Conservation (phyloP, 92 coral and sea anemone species). For the Phenganax subtilis region DNA sequence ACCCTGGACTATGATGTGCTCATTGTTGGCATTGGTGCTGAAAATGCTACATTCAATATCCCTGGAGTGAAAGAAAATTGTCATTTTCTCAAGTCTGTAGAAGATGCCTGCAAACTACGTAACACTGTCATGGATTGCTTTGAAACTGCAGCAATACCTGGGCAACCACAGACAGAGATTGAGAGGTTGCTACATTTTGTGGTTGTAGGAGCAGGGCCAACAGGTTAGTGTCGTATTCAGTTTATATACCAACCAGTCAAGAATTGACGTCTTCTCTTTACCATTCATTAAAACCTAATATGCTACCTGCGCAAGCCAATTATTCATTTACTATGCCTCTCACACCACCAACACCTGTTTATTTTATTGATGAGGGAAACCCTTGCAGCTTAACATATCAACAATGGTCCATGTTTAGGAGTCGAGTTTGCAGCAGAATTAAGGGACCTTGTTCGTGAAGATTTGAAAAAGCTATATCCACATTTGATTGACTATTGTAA, state of each 20-base stretch:
- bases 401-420: slow-evolving; percentile 3
- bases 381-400: not conserved
- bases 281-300: too few relatives aligned
- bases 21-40: slow-evolving; percentile 35
- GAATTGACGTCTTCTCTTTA: too few relatives aligned
- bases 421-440: slow-evolving; percentile 43
- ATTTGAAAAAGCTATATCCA: slow-evolving; percentile 29
- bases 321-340: too few relatives aligned
- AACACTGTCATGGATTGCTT: slow-evolving; percentile 42
- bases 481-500: slow-evolving; percentile 31
- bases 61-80: slow-evolving; percentile 32
- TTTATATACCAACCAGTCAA: too few relatives aligned
- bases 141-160: slow-evolving; percentile 41
- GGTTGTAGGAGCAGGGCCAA: slow-evolving; percentile 42
- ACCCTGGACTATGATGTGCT: slow-evolving; percentile 35
- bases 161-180: slow-evolving; percentile 26
- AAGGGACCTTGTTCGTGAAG: slow-evolving; percentile 38
- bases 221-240: slow-evolving; percentile 12
- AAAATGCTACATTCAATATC: slow-evolving; percentile 38
- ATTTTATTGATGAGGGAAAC: too few relatives aligned
- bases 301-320: too few relatives aligned
- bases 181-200: slow-evolving; percentile 41
- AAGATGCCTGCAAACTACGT: slow-evolving; percentile 35
- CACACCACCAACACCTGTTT: too few relatives aligned
- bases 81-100: slow-evolving; percentile 38